Evolutionary conservation across 2,888 invertebrate genomes (phyloP), one percentile per base, ranked within the genome.

Genomic region (Hesperia comma): DNA sequence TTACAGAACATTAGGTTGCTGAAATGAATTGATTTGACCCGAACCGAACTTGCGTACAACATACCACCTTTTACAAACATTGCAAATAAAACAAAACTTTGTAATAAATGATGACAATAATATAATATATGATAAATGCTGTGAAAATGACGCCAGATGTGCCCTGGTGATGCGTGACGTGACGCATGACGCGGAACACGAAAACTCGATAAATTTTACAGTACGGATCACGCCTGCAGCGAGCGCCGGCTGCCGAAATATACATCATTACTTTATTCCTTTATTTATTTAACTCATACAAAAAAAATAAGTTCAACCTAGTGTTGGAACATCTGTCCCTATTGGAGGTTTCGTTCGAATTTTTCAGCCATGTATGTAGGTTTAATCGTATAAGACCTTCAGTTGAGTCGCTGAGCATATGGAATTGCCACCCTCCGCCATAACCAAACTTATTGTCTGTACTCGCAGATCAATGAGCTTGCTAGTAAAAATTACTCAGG

Each of bases 141-240:
- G 60, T 60, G 37, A 33, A 61, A 51, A 61, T 51, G 41, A 19
- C 41, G 32, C 21, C 62, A 62, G 54, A 62, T 62, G 54, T 17
- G 43, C 6, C 5, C 2, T 15, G 14, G 40, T 10, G 1, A 40
- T n/a, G 46, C 19, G 49, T 32, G 37, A 61, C 55, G 54, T 26
- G 41, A 43, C 53, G 40, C 33, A 14, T 46, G 49, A 49, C n/a
- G 19, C 74, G 74, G 73, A 82, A 88, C 89, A 88, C 82, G 89
- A 86, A 88, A 90, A 88, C 85, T 89, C 90, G 83, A 90, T 90
- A 86, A 90, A 90, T 88, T 89, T 90, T 89, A 87, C 87, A 90
- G 87, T 87, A 73, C 81, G 78, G 37, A 33, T 77, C 75, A 75
- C 77, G 86, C 87, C 86, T 73, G 80, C 77, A 81, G 85, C 83